Percentiles rank a stretch among this genome's conserved stretches.
Conservation (phyloP, 2,888 invertebrate species). For the Eilema sororculum region DNA sequence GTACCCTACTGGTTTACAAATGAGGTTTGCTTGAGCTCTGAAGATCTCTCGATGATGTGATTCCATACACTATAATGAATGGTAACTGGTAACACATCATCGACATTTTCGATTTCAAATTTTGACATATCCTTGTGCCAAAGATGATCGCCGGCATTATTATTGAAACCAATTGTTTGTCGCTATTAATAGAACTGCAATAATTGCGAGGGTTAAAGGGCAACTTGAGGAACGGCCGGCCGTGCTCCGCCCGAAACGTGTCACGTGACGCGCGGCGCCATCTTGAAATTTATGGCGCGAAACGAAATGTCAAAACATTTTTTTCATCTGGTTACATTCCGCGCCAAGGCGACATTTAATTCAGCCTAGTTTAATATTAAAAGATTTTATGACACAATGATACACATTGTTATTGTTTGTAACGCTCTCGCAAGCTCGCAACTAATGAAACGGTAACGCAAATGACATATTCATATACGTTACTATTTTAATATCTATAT, state of each 20-base stretch:
- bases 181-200: constrained; percentile 77
- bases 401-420: background rate
- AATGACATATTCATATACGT: background rate
- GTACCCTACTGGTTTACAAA: too few relatives aligned
- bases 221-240: constrained; percentile 72
- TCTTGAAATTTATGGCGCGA: constrained; percentile 56
- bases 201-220: constrained; percentile 78
- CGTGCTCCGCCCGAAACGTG: constrained; percentile 57
- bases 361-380: background rate
- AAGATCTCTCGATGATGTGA: too few relatives aligned
- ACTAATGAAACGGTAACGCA: background rate
- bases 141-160: constrained; percentile 62
- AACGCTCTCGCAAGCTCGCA: background rate
- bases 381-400: background rate
- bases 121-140: constrained; percentile 48
- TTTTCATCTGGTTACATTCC: background rate
- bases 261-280: constrained; percentile 63
- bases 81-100: too few relatives aligned
- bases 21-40: too few relatives aligned
- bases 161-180: constrained; percentile 77
- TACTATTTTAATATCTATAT: background rate
- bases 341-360: background rate
- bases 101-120: constrained; percentile 24
- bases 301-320: constrained; percentile 45
- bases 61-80: too few relatives aligned